These are phyloP conservation scores for Trichopoda pennipes DNA, from an alignment of 2,888 invertebrate genomes.

Conservation along the genomic window DNA sequence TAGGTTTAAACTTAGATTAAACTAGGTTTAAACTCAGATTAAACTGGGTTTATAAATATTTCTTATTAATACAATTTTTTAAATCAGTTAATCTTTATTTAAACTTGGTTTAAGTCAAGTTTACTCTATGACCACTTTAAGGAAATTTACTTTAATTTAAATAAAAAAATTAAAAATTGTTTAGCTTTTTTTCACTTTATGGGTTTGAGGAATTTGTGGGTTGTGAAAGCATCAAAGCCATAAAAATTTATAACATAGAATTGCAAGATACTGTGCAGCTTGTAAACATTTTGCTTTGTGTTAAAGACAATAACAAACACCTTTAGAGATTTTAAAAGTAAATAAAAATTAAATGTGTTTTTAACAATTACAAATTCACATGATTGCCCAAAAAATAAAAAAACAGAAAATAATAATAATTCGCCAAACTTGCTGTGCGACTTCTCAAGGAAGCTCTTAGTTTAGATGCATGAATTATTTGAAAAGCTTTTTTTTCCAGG, in stretches of 20 bases:
- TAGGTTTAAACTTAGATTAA: slow-evolving; percentile 1
- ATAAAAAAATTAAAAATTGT: no score
- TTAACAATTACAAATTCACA: slow-evolving; percentile 63
- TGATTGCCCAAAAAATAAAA: slow-evolving; percentile 55
- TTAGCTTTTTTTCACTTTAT: not conserved
- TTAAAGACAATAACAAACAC: no score
- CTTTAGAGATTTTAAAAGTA: no score
- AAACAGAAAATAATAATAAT: no score
- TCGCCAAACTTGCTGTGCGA: slow-evolving; percentile 48
- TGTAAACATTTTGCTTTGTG: not conserved
- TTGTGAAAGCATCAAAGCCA: not conserved
- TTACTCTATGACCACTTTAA: not conserved
- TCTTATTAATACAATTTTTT: no score
- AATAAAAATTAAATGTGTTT: slow-evolving; percentile 20
- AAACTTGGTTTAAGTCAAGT: not conserved
- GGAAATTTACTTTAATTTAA: no score
- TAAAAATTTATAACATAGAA: not conserved
- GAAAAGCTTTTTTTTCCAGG: slow-evolving; percentile 34
- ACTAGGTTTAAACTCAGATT: not conserved
- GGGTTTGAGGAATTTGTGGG: not conserved
- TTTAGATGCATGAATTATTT: slow-evolving; percentile 63
- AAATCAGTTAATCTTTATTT: no score
- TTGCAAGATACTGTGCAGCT: slow-evolving; percentile 37
- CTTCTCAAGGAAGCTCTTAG: slow-evolving; percentile 67
- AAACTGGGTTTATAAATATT: not conserved